Percentiles rank a stretch among this genome's conserved stretches.
Conservation (phyloP, 2,113 vertebrate genomes). For the Ptilonorhynchus violaceus region DNA sequence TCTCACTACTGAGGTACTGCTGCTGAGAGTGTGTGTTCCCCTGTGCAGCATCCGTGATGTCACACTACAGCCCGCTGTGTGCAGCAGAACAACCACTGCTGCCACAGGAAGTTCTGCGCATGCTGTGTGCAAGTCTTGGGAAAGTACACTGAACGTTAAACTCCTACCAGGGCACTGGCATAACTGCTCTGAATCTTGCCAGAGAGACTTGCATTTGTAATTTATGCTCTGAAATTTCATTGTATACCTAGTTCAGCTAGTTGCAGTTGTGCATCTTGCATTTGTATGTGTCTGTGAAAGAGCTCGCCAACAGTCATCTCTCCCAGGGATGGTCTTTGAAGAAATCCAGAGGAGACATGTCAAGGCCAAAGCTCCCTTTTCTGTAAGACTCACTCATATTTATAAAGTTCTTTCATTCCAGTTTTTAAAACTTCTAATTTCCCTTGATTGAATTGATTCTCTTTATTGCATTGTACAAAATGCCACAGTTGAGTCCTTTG, state of each 20-base stretch:
- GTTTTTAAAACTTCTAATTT: neutral
- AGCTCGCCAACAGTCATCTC: neutral
- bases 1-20: neutral
- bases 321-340: neutral
- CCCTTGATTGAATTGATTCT: neutral
- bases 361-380: neutral
- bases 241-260: neutral
- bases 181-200: neutral
- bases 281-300: neutral
- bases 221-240: neutral
- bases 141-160: neutral
- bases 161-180: neutral
- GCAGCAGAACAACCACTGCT: neutral
- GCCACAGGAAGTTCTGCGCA: neutral
- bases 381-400: neutral
- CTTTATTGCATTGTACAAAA: neutral
- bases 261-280: neutral
- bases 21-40: neutral
- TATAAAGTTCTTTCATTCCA: neutral
- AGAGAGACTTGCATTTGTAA: neutral
- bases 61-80: rapidly evolving
- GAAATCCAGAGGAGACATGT: neutral
- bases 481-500: neutral
- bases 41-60: rapidly evolving
- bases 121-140: neutral